Conservation (phyloP, 2,888 invertebrate genomes). For the Tethea ocularis region DNA sequence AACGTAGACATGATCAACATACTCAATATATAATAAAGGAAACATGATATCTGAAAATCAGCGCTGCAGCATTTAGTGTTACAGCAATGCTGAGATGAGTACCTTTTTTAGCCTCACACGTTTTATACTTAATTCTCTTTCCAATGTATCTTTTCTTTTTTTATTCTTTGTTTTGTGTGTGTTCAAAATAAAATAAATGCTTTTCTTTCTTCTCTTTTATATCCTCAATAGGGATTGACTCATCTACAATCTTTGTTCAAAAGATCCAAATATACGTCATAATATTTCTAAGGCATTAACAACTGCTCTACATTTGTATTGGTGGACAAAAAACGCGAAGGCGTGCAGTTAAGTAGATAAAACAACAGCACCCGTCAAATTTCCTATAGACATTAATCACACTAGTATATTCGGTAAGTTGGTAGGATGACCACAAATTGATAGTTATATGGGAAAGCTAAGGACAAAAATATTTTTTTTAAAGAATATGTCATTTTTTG, state of each 20-base stretch:
- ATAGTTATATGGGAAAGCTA: constrained; percentile 16
- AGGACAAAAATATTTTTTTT: neutral
- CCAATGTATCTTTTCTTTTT: too few species aligned
- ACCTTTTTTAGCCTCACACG: too few species aligned
- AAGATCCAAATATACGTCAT: constrained; percentile 30
- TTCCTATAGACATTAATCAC: constrained; percentile 82
- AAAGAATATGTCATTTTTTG: too few species aligned
- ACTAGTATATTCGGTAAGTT: constrained; percentile 75
- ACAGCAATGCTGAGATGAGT: too few species aligned
- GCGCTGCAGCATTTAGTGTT: too few species aligned
- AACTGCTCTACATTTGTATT: constrained; percentile 73
- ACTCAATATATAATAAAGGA: neutral
- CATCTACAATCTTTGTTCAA: neutral
- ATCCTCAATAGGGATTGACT: neutral
- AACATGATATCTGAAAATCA: too few species aligned
- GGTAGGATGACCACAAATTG: constrained; percentile 48
- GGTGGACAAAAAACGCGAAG: constrained; percentile 66
- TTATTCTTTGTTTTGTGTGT: too few species aligned
- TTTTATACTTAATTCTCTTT: too few species aligned
- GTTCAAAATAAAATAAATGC: too few species aligned
- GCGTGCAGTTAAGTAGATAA: constrained; percentile 83
- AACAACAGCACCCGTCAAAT: constrained; percentile 83
- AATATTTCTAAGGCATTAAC: constrained; percentile 73
- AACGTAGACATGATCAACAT: neutral
- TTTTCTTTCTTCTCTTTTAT: too few species aligned